These are phyloP conservation scores for Dromius quadrimaculatus DNA, from an alignment of 2,888 invertebrate genomes.

Conservation along the genomic window DNA sequence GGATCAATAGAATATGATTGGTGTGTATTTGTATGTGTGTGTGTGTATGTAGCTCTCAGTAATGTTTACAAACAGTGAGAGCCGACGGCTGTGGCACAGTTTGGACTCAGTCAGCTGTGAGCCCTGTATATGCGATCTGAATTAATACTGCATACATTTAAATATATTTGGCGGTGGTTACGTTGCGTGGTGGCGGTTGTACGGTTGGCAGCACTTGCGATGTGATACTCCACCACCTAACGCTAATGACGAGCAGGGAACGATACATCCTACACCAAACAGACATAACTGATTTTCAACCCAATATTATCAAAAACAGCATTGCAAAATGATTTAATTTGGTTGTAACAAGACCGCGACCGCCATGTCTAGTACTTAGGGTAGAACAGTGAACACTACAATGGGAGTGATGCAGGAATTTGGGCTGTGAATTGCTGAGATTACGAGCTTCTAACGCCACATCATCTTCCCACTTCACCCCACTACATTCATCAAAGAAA, in stretches of 20 bases:
- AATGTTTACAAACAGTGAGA: constrained; percentile 67
- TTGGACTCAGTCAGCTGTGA: constrained; percentile 65
- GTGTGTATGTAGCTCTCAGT: constrained; percentile 16
- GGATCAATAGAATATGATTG: constrained; percentile 53
- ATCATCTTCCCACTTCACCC: constrained; percentile 46
- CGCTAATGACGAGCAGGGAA: constrained; percentile 24
- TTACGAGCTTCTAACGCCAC: constrained; percentile 50
- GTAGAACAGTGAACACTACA: constrained; percentile 1
- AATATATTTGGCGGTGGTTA: constrained; percentile 65
- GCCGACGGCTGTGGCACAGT: constrained; percentile 49
- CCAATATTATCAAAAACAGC: too few relatives aligned
- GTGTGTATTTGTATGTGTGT: constrained; percentile 10
- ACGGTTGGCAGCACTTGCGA: constrained; percentile 27
- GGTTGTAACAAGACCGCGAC: constrained; percentile 31
- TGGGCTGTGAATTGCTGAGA: constrained; percentile 52
- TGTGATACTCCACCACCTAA: constrained; percentile 12
- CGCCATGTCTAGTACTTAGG: constrained; percentile 25
- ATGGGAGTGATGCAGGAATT: constrained; percentile 41
- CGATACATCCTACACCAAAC: neutral
- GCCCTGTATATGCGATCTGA: constrained; percentile 43
- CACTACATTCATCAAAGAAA: constrained; percentile 52
- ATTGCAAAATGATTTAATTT: too few relatives aligned
- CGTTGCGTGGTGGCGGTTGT: neutral
- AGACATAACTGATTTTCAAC: too few relatives aligned
- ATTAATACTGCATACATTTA: constrained; percentile 68